Percentiles rank a stretch among this genome's conserved stretches.
Conservation (phyloP, 1,140 invertebrate species). For the Ceratosolen fusciceps region DNA sequence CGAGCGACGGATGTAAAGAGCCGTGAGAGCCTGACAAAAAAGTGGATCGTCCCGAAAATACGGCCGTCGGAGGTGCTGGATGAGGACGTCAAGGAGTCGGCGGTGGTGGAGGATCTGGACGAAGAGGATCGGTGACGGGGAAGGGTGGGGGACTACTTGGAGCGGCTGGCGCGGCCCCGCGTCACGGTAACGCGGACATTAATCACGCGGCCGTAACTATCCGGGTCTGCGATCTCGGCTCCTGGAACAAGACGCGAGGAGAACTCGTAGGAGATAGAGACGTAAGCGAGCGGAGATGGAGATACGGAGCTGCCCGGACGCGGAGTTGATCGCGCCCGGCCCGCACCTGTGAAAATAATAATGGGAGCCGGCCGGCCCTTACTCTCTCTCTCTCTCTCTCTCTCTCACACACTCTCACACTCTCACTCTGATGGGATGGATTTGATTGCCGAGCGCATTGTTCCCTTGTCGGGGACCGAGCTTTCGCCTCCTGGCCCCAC, state of each 20-base stretch:
- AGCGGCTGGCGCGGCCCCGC: background rate
- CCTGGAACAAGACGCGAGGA: background rate
- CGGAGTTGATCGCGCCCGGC: background rate
- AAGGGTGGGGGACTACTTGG: too few species aligned
- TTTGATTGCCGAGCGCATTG: conserved; percentile 22
- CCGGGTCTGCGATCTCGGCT: conserved; percentile 28
- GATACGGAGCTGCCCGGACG: conserved; percentile 3
- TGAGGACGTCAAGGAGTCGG: too few species aligned
- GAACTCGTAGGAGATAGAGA: conserved; percentile 21
- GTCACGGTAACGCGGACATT: conserved; percentile 35
- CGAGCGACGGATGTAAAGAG: background rate
- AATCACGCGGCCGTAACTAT: conserved; percentile 48
- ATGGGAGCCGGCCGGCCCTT: conserved; percentile 10
- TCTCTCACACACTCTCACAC: too few species aligned
- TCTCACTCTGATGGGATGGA: conserved; percentile 37
- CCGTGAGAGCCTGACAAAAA: background rate
- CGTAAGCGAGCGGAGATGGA: background rate
- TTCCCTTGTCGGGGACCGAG: conserved; percentile 1
- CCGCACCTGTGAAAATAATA: conserved; percentile 45
- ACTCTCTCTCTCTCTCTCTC: too few species aligned
- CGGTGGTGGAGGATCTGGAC: too few species aligned
- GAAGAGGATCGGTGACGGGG: background rate
- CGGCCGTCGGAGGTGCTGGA: too few species aligned
- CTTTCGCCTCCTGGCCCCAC: background rate
- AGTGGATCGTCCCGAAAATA: background rate